Evolutionary conservation across 2,113 vertebrate genomes (phyloP), one percentile per base, ranked within the genome.

Genomic region (Gopherus evgoodei): DNA sequence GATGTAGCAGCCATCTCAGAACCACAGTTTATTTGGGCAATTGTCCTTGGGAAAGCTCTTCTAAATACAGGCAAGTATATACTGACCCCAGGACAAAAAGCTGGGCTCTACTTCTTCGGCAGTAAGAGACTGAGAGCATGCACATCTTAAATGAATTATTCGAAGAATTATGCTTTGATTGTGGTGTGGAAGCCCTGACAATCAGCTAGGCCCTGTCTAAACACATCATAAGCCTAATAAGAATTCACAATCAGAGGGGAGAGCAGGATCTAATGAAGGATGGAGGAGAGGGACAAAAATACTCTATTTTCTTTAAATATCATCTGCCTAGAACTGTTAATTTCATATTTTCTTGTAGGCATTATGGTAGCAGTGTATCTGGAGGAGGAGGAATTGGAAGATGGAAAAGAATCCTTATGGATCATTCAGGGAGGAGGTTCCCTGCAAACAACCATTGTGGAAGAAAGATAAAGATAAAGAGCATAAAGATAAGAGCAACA

Each of bases 401-500:
- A 10, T 11, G 21, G 42, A 44, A 72, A 82, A 91, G 84, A 2
- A 38, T 5, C 14, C 14, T 12, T 38, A 17, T 0, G 0, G 69
- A 4, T 84, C 84, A 50, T 12, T 54, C 47, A 49, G 83, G 53
- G 54, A 69, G 72, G 65, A 4, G 50, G 87, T 93, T 88, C 52
- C 1, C 0, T 49, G 25, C 42, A 42, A 35, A 59, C 0, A 29
- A 10, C 10, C 0, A 0, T 0, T 25, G 14, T 6, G 12, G 65
- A 91, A 87, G 83, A 57, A 93, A 72, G 44, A 38, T 38, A 42
- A 42, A 12, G 38, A 24, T 75, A 56, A 25, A 47, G 47, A 47
- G 44, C 17, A 38, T 38, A 42, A 42, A 12, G 38, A 25, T 75
- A 56, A 25, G 31, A 65, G 62, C 31, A 17, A 2, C 53, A 6